Evolutionary conservation across 2,113 vertebrate genomes (phyloP).

Genomic region (Oxyruncus cristatus): DNA sequence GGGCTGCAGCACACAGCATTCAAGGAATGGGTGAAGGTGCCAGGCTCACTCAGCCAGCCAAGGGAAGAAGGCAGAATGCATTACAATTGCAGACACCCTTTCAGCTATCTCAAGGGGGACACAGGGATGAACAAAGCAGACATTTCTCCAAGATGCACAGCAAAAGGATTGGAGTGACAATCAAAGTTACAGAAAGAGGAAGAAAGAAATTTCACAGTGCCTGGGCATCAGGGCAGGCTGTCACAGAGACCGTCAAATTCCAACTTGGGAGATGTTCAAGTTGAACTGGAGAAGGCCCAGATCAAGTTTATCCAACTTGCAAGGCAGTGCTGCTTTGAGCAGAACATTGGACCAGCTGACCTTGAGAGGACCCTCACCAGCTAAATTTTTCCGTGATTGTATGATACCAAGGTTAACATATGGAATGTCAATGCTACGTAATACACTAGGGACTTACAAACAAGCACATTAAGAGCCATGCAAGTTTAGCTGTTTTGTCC

Average conservation of each 20-base stretch:
- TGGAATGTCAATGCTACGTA: background rate
- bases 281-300: background rate
- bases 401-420: background rate
- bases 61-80: rapidly evolving
- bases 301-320: background rate
- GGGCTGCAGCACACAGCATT: background rate
- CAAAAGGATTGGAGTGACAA: background rate
- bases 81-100: rapidly evolving
- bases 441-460: background rate
- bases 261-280: background rate
- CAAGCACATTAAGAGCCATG: background rate
- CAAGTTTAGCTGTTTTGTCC: background rate
- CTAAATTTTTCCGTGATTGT: background rate
- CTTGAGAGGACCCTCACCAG: background rate
- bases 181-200: background rate
- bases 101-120: background rate
- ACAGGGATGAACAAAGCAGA: background rate
- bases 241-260: background rate
- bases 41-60: background rate
- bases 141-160: background rate
- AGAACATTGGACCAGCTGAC: too few relatives aligned
- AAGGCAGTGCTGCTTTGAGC: background rate
- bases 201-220: background rate
- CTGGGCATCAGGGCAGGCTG: background rate
- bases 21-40: background rate